These are phyloP conservation scores for Sminthurinus aureus DNA, from an alignment of 2,888 invertebrate genomes.

Conservation along the genomic window DNA sequence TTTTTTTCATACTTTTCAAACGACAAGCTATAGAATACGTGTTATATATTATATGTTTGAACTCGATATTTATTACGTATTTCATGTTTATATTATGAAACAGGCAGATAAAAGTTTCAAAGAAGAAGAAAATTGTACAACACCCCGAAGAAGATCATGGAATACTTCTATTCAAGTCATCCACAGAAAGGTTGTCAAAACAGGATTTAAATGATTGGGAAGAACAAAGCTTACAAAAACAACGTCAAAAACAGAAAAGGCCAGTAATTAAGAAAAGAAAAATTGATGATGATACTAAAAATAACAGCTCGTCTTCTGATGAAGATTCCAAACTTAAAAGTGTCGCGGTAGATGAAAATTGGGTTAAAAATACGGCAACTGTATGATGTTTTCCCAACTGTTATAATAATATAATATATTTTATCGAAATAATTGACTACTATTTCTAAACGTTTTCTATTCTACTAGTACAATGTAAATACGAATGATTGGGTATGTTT, in stretches of 20 bases:
- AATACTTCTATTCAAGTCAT: slow-evolving; percentile 44
- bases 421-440: neutral
- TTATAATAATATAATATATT: neutral
- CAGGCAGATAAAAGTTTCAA: slow-evolving; percentile 37
- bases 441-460: neutral
- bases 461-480: neutral
- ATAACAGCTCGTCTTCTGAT: slow-evolving; percentile 45
- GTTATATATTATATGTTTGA: neutral
- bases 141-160: slow-evolving; percentile 23
- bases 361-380: slow-evolving; percentile 44
- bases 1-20: no score
- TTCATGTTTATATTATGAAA: neutral
- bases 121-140: slow-evolving; percentile 18
- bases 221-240: neutral
- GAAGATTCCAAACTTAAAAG: slow-evolving; percentile 48
- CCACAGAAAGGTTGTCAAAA: slow-evolving; percentile 25
- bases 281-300: slow-evolving; percentile 1
- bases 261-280: slow-evolving; percentile 37
- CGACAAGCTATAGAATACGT: neutral
- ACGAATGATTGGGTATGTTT: neutral
- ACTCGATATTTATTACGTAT: slow-evolving; percentile 3
- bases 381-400: neutral
- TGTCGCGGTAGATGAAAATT: slow-evolving; percentile 51
- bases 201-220: slow-evolving; percentile 34
- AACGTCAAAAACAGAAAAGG: slow-evolving; percentile 1